Conservation (phyloP, 1,140 invertebrate genomes). For the Zophobas atratus region DNA sequence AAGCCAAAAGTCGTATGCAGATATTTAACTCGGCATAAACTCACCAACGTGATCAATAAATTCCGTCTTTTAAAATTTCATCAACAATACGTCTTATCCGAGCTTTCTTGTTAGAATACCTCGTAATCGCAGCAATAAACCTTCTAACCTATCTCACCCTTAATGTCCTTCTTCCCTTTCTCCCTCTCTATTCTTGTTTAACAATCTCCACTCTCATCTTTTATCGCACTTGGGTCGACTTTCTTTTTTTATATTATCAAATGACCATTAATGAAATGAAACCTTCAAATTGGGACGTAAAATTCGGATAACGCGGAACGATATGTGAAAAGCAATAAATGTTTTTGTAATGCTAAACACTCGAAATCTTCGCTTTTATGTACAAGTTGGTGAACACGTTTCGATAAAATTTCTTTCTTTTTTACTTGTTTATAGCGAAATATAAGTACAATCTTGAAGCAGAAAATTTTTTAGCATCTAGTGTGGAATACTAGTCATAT, state of each 20-base stretch:
- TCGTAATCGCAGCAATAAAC: slow-evolving; percentile 38
- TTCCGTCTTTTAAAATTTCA: slow-evolving; percentile 21
- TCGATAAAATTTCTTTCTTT: no score
- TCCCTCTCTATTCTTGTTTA: slow-evolving; percentile 25
- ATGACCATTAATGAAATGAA: slow-evolving; percentile 21
- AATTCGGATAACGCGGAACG: background rate
- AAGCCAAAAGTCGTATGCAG: no score
- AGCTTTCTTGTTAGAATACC: slow-evolving; percentile 31
- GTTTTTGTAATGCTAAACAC: no score
- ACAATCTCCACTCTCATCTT: slow-evolving; percentile 26
- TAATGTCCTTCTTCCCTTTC: slow-evolving; percentile 27
- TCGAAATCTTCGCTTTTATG: no score
- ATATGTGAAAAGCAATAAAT: no score
- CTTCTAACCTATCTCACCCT: slow-evolving; percentile 34
- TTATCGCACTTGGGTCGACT: slow-evolving; percentile 22
- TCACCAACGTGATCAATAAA: slow-evolving; percentile 7
- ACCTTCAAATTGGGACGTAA: slow-evolving; percentile 7
- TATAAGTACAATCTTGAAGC: no score
- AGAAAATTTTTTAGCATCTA: no score
- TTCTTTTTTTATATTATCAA: slow-evolving; percentile 15
- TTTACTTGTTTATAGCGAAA: no score
- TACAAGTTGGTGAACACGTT: no score
- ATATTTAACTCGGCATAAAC: background rate
- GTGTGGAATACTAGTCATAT: no score
- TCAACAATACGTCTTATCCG: slow-evolving; percentile 30